Base-by-base conservation (phyloP, 2,113 vertebrate species). In the Dicerorhinus sumatrensis region DNA sequence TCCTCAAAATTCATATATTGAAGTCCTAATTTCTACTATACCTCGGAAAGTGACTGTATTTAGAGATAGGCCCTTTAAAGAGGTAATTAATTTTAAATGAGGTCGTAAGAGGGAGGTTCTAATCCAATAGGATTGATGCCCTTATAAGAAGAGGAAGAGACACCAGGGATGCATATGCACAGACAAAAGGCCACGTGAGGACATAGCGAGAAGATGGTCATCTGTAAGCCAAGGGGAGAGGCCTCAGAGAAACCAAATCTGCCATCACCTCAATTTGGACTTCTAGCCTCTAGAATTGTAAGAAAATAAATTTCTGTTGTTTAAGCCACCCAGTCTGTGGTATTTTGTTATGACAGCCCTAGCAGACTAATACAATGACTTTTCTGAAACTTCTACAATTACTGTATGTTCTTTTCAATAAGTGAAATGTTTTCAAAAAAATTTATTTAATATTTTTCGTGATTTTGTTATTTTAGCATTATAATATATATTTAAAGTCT, bases 161-260 rank as follows among this genome's bases (percentile, higher is more conserved):
- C 25, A 31, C 11, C 1, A 23, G 5, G 8, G 3, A 27, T 51
- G 54, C 0, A 8, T 18, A 8, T 18, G 6, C 54, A 39, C 4
- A 88, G 23, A 73, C 39, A 73, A 48, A n/a, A 82, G 42, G 42
- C 65, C 27, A 72, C 5, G 42, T 89, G 54, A 60, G n/a, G 51
- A 33, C 63, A 51, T 8, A 80, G 39, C 13, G 9, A 46, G 21
- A 42, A 21, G 39, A 11, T 6, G 12, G 21, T 54, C 8, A 14
- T 48, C 51, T 31, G 8, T 14, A 70, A 69, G n/a, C 8, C 36
- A 46, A 79, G 51, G 16, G n/a, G 11, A 48, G 73, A 31, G 8
- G 16, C 27, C 60, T 69, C 48, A 46, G 62, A n/a, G 23, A 69
- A 79, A 67, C 11, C 58, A 65, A 12, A 16, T 5, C 10, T 20